Base-by-base conservation (phyloP, 2,797 vertebrate genomes). In the Nyctibius grandis region DNA sequence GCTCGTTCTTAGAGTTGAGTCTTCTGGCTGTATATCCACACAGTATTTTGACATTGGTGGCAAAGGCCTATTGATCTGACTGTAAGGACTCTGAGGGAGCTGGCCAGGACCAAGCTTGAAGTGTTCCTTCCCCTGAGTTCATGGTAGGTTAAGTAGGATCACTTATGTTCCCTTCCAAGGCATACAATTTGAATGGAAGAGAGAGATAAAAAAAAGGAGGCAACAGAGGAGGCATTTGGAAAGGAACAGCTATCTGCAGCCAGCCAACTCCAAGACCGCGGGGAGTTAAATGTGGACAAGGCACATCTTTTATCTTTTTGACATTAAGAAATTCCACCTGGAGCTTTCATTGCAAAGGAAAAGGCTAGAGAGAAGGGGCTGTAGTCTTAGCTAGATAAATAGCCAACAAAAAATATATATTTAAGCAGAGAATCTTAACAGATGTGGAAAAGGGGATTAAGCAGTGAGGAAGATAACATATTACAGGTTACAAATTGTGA, bases 361-460 rank as follows among this genome's bases (percentile, higher is more conserved):
- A 85, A 85, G 10, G 81, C 67, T 85, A 33, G 45, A 85, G 72
- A 91, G 42, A 88, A 82, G 51, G 42, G 31, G 12, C 60, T 89
- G n/a, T 67, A 67, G 28, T 47, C 54, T 80, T 60, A 77, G 50
- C 70, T 61, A 77, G 70, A 75, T 69, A 93, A 96, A 93, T 69
- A 92, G 45, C 75, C 64, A 70, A 44, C 26, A 73, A 76, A 79
- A 56, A 53, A 19, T 3, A 53, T 11, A 5, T 63, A 38, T 83
- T 88, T 88, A 91, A 95, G 63, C 51, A 82, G 64, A 67, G 74
- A 86, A 63, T 65, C 85, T 88, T 94, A 89, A 85, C 75, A 91
- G 85, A 83, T 92, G 79, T 92, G 87, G 61, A 65, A 91, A 92
- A 84, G 28, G 42, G 69, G 57, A 94, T 96, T 95, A 92, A 88